Conservation (phyloP, 2,888 invertebrate species). For the Heliconius aoede region DNA sequence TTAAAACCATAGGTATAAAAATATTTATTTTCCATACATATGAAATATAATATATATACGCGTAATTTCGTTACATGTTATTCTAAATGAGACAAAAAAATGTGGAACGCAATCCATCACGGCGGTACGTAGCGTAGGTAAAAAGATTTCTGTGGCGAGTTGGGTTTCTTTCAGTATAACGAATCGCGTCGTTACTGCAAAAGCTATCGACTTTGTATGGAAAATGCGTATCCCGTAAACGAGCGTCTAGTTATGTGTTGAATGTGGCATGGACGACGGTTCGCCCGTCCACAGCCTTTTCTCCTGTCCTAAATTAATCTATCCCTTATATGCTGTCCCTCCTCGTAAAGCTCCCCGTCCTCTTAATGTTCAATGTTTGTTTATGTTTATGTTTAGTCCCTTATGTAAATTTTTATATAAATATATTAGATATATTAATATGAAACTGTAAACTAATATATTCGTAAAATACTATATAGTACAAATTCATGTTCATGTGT, state of each 20-base stretch:
- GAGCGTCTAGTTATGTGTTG: not conserved
- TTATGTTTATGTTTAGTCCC: no score
- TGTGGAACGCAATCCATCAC: slow-evolving; percentile 27
- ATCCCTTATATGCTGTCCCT: no score
- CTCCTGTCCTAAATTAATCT: no score
- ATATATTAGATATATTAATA: no score
- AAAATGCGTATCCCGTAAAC: slow-evolving; percentile 13
- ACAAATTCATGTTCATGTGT: no score
- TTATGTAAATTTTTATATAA: no score
- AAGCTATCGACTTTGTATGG: slow-evolving; percentile 31
- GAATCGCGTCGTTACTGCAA: slow-evolving; percentile 27
- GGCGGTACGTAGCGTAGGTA: not conserved
- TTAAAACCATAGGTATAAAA: not conserved
- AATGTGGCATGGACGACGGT: no score
- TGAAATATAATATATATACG: not conserved
- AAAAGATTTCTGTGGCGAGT: slow-evolving; percentile 29
- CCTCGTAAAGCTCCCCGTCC: no score
- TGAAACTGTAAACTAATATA: no score
- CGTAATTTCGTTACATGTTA: slow-evolving; percentile 1
- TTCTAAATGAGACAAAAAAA: slow-evolving; percentile 4
- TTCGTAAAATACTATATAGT: no score
- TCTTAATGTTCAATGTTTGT: no score
- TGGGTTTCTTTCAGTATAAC: slow-evolving; percentile 25
- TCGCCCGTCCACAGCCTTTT: no score
- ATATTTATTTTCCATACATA: not conserved